Evolutionary conservation across 2,888 invertebrate genomes (phyloP).

Genomic region (Brassicogethes aeneus): DNA sequence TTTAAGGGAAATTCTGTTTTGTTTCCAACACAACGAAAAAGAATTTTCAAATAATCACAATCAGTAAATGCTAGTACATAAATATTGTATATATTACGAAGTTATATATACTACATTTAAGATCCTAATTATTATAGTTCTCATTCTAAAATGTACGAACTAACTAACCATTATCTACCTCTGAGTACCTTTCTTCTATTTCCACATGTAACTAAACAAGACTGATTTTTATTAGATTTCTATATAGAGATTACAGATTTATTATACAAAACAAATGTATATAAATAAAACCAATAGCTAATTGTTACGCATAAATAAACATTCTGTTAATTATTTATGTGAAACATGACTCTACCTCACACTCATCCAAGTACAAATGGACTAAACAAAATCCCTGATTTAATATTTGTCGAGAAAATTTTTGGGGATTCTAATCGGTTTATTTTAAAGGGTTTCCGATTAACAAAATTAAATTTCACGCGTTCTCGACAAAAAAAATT

Average conservation of each 20-base stretch:
- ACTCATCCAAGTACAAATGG: slow-evolving; percentile 2
- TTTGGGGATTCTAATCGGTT: slow-evolving; percentile 23
- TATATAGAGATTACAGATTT: slow-evolving; percentile 20
- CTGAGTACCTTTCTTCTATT: slow-evolving; percentile 27
- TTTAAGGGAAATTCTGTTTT: not conserved
- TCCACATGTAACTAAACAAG: slow-evolving; percentile 35
- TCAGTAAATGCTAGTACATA: too few species aligned
- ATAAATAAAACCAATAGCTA: not conserved
- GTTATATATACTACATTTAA: too few species aligned
- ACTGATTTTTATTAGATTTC: slow-evolving; percentile 43
- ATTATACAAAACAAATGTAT: slow-evolving; percentile 1
- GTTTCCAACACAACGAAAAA: too few species aligned
- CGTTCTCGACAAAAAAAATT: too few species aligned
- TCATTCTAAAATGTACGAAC: not conserved
- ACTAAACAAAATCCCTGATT: slow-evolving; percentile 11
- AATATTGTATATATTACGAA: too few species aligned
- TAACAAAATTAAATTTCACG: slow-evolving; percentile 3
- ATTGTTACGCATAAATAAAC: not conserved
- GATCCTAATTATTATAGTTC: not conserved
- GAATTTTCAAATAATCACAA: too few species aligned
- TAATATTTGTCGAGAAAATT: slow-evolving; percentile 19
- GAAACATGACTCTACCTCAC: not conserved
- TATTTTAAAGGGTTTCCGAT: slow-evolving; percentile 17
- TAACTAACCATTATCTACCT: slow-evolving; percentile 26
- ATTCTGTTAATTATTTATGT: not conserved